Conservation (phyloP, 1,140 invertebrate genomes). For the Vollenhovia emeryi region DNA sequence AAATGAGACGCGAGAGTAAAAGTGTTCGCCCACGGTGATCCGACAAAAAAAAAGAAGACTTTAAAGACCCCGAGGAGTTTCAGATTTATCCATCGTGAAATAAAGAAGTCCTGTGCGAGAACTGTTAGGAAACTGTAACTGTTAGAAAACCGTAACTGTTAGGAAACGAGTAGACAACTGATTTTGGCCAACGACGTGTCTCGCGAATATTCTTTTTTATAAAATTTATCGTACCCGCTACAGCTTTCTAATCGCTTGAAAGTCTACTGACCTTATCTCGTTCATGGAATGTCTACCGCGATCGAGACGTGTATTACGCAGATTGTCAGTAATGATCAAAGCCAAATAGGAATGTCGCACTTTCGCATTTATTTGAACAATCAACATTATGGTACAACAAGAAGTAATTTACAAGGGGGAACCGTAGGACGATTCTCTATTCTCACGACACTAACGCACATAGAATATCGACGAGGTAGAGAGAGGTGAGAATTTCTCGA, state of each 20-base stretch:
- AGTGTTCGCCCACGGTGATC: constrained; percentile 44
- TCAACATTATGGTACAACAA: constrained; percentile 43
- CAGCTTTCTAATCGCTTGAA: not conserved
- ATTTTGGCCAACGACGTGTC: not conserved
- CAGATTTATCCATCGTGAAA: not conserved
- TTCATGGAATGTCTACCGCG: not conserved
- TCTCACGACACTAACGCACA: constrained; percentile 3
- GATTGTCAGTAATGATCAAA: constrained; percentile 26
- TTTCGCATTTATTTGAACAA: constrained; percentile 53
- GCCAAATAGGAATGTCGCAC: constrained; percentile 37
- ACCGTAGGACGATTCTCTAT: constrained; percentile 5
- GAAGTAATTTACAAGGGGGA: constrained; percentile 37
- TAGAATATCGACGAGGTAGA: constrained; percentile 45
- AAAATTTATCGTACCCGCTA: constrained; percentile 2
- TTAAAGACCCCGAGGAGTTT: not conserved
- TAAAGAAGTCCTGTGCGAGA: not conserved
- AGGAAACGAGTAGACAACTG: not conserved
- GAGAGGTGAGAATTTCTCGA: constrained; percentile 30
- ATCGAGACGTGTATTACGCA: not conserved
- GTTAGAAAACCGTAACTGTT: not conserved
- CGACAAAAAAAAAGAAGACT: not conserved
- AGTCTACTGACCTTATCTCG: not conserved
- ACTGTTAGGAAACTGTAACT: no score
- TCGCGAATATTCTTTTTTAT: not conserved
- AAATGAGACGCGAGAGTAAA: constrained; percentile 55